Base-by-base conservation (phyloP, 2,113 vertebrate species). In the Rhinolophus ferrumequinum region DNA sequence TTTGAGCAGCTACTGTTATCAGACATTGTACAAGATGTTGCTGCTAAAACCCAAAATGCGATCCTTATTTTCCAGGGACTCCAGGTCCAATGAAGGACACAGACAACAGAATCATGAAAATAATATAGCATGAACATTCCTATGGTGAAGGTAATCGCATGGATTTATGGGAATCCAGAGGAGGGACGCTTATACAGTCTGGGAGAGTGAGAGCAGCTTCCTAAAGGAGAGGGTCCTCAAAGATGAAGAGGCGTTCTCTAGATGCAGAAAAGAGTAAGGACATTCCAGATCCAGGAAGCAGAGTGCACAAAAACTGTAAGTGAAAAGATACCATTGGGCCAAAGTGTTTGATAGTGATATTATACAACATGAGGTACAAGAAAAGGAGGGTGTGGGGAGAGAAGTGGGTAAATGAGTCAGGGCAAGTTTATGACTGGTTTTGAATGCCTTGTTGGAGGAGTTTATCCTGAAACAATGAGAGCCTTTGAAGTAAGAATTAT, bases 101-200 rank as follows among this genome's bases (percentile, higher is more conserved):
- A 44, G 33, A 86, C 5, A 50, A 50, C 4, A 93, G 38, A 38
- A 47, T 1, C 73, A 15, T 41, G 18, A 86, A 77, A 60, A 52
- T 87, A 21, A 87, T 4, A 38, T 8, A 66, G 28, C n/a, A 14
- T 11, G 6, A 19, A 9, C 15, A 69, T 90, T 69, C 2, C n/a
- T 35, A 4, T 50, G 16, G 30, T 13, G 60, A 30, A n/a, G 35
- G 16, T 35, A 83, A 85, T 4, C 30, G 52, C 14, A 38, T 35
- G n/a, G 44, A 75, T 22, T 18, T 64, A 5, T 33, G 18, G 16
- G 47, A 22, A 26, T 19, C 54, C 33, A 13, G 2, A 67, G 24
- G 26, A 92, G 11, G 22, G 18, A 0, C 0, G 10, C 0, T 47
- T 38, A 2, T 26, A 8, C 16, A 75, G 54, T 2, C 28, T 44